Conservation (phyloP, 2,888 invertebrate genomes). For the Phragmatobia fuliginosa region DNA sequence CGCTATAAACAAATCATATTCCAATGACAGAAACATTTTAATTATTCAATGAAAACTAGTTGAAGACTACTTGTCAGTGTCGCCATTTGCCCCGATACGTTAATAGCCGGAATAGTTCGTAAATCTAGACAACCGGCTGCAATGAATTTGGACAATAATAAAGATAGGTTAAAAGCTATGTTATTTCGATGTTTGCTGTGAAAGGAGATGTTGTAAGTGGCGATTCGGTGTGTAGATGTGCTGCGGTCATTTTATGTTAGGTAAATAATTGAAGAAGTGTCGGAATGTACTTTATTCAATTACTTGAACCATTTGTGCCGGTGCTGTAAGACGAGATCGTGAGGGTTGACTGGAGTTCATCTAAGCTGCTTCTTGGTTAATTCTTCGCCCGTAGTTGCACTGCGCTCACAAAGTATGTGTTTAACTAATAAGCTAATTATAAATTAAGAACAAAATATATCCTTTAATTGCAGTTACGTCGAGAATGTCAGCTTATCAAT, state of each 20-base stretch:
- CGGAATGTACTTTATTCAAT: conserved; percentile 51
- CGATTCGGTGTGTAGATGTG: conserved; percentile 69
- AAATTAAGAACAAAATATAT: not conserved
- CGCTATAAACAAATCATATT: conserved; percentile 74
- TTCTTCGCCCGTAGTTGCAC: conserved; percentile 44
- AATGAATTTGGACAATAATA: conserved; percentile 71
- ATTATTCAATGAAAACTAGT: conserved; percentile 69
- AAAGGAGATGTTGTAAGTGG: conserved; percentile 73
- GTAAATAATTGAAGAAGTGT: conserved; percentile 59
- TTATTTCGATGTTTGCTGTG: conserved; percentile 75
- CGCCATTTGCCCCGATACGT: conserved; percentile 24
- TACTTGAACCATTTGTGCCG: conserved; percentile 54
- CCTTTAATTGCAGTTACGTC: not conserved
- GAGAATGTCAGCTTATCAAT: not conserved
- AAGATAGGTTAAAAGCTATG: conserved; percentile 63
- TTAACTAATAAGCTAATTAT: conserved; percentile 8
- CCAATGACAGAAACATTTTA: conserved; percentile 65
- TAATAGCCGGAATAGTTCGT: conserved; percentile 27
- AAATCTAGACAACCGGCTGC: conserved; percentile 73
- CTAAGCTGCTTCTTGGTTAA: conserved; percentile 37
- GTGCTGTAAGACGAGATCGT: conserved; percentile 36
- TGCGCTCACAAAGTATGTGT: conserved; percentile 52
- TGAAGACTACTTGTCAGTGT: conserved; percentile 34
- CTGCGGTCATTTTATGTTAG: conserved; percentile 59
- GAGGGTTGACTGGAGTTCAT: conserved; percentile 33